Percentiles rank a stretch among this genome's conserved stretches.
phyloP scores from a whole-genome alignment of 2,113 vertebrate species.

The Tychaedon coryphoeus region DNA sequence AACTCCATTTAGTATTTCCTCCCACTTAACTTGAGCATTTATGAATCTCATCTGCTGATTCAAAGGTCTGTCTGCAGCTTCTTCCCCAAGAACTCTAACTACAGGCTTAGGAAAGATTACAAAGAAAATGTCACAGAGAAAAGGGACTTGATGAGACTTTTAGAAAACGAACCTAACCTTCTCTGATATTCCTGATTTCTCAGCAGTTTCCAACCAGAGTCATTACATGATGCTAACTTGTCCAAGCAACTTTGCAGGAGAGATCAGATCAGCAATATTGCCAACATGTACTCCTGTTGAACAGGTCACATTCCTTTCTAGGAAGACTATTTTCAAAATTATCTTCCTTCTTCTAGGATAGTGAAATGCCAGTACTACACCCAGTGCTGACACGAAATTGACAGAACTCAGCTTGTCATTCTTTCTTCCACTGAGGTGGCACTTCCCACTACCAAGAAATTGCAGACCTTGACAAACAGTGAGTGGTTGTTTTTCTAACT shows the following conservation, averaged over 20 bases:
- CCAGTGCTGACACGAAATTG: neutral
- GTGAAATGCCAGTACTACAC: neutral
- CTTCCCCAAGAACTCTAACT: neutral
- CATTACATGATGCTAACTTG: neutral
- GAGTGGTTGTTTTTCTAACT: neutral
- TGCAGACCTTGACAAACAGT: neutral
- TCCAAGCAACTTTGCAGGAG: neutral
- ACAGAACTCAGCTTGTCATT: neutral
- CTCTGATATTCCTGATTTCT: neutral
- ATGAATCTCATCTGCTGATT: neutral
- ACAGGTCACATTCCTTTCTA: neutral
- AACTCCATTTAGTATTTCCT: conserved; percentile 10
- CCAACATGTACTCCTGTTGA: neutral
- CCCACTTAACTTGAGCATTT: neutral
- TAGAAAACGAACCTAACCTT: neutral
- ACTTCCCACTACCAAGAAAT: neutral
- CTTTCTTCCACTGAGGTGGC: neutral
- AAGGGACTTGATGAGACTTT: neutral
- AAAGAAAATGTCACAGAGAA: neutral
- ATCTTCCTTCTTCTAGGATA: neutral
- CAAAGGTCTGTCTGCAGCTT: neutral
- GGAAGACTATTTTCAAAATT: neutral
- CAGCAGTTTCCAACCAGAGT: neutral
- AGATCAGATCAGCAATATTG: neutral
- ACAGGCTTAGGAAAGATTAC: neutral